These are phyloP conservation scores for Yoshiicerus persimilis DNA, from an alignment of 1,140 invertebrate species.

Conservation along the genomic window DNA sequence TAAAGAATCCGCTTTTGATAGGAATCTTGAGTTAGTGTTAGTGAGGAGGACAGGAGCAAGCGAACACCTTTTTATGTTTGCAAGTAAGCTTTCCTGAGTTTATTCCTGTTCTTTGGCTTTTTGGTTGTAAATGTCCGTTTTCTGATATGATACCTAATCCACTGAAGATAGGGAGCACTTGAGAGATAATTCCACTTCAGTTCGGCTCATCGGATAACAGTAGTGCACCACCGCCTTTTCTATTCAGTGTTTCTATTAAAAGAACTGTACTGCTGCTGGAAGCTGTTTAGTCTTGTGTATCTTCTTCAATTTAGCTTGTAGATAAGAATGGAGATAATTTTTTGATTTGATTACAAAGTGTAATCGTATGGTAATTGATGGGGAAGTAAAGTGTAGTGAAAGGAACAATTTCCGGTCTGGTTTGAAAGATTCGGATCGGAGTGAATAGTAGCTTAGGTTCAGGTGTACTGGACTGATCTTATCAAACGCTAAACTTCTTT, in stretches of 20 bases:
- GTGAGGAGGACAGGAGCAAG: background rate
- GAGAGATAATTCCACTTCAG: background rate
- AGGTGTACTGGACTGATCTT: background rate
- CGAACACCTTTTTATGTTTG: background rate
- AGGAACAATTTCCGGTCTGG: background rate
- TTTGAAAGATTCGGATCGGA: background rate
- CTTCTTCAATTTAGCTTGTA: background rate
- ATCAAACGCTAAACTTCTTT: no score
- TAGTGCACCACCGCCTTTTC: background rate
- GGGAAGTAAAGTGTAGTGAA: background rate
- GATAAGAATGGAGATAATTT: background rate
- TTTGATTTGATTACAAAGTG: conserved; percentile 3
- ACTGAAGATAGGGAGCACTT: background rate
- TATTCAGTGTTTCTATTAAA: no score
- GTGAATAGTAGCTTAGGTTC: background rate
- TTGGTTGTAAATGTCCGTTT: background rate
- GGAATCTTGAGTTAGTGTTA: background rate
- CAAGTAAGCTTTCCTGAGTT: no score
- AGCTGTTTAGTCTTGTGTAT: no score
- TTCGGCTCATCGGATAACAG: background rate
- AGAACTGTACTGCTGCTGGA: no score
- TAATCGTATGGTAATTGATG: background rate
- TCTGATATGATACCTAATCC: background rate
- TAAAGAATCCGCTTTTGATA: background rate
- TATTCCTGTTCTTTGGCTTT: background rate